Base-by-base conservation (phyloP, 2,888 invertebrate species). In the Stomorhina lunata region DNA sequence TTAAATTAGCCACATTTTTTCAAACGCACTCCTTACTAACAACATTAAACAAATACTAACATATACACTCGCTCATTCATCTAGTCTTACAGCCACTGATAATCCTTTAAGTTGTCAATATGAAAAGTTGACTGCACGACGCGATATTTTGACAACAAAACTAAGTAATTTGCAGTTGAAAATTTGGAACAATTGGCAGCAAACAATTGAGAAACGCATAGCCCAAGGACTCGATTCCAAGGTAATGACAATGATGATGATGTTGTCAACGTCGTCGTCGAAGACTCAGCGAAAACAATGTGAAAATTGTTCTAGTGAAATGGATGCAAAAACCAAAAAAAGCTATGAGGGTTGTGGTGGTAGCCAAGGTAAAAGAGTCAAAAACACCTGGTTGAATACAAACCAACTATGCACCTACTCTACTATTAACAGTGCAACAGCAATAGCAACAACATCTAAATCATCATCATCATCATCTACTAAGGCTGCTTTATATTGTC, bases 141-240 rank as follows among this genome's bases (percentile, higher is more conserved):
- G 90, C 50, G 86, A 89, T 68, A 86, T 88, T 78, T 83, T 89
- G 66, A 89, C 88, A 81, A 89, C 89, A 55, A 90, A 89, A 66
- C 88, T 94, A 27, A 89, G 89, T 75, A 89, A 91, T 71, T 92
- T 93, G 86, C 92, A 93, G 86, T 87, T 91, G 15, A 88, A 92
- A 65, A 90, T 93, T 57, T 93, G 92, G 88, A 88, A 90, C 15
- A 90, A 92, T 68, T 94, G 94, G 94, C 90, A 90, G 43, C 87
- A 88, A 29, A 89, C 91, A 66, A 92, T 93, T 20, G 92, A 92
- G 37, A 89, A 89, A 22, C 91, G 92, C 7, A 92, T 93, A 65
- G 90, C 91, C 9, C 89, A 90, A 10, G 90, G 90, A 27, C 86
- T 92, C 9, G 86, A 86, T 9, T 87, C 89, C 59, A 86, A 88